phyloP scores from a whole-genome alignment of 1,140 invertebrate genomes.

The Orchestia grillus region DNA sequence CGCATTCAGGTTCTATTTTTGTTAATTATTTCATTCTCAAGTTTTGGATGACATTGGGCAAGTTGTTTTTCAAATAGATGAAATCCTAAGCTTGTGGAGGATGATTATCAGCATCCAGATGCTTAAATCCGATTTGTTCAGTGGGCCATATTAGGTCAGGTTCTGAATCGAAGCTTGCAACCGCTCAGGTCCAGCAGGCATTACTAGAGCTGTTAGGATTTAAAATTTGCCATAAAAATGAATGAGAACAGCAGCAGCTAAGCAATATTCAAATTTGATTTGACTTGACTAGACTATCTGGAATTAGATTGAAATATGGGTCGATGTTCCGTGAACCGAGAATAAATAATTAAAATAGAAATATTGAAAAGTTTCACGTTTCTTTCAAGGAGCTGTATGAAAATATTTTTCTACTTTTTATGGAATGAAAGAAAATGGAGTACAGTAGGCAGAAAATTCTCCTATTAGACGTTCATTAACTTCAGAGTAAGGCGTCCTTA shows the following conservation, averaged over 20 bases:
- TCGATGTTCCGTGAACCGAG: neutral
- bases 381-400: too few species aligned
- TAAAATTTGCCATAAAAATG: neutral
- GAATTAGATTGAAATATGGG: neutral
- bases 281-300: neutral
- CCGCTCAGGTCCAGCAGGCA: neutral
- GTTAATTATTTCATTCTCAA: neutral
- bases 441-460: too few species aligned
- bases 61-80: neutral
- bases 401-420: too few species aligned
- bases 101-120: neutral
- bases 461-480: too few species aligned
- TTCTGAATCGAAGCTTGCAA: neutral
- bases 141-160: neutral
- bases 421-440: too few species aligned
- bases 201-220: neutral
- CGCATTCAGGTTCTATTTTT: neutral
- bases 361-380: neutral
- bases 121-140: neutral
- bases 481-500: too few species aligned
- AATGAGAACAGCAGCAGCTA: neutral
- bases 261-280: neutral
- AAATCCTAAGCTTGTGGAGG: neutral
- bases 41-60: neutral
- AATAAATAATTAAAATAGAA: neutral